Evolutionary conservation across 2,113 vertebrate genomes (phyloP).

Genomic region (Carassius gibelio): DNA sequence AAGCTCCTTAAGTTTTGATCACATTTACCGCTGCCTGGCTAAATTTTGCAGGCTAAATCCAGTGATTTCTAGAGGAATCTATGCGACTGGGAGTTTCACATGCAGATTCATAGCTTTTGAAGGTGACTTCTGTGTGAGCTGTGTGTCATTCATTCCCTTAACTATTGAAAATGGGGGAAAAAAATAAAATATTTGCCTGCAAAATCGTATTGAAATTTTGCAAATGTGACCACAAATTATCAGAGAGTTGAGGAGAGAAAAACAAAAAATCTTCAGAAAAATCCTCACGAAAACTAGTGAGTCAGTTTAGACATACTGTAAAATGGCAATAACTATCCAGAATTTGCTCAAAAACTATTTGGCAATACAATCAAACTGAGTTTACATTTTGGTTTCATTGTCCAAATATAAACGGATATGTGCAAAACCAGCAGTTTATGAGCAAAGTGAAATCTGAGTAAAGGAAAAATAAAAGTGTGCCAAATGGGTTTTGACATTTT

Average conservation of each 20-base stretch:
- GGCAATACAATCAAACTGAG: neutral
- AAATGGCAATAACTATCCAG: neutral
- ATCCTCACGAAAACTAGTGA: neutral
- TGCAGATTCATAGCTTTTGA: neutral
- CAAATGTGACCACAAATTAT: neutral
- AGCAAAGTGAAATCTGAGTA: neutral
- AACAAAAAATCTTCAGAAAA: no score
- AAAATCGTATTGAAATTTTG: neutral
- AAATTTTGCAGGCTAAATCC: neutral
- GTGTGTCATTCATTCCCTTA: neutral
- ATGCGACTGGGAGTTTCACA: neutral
- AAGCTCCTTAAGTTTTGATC: neutral
- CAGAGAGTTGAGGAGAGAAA: neutral
- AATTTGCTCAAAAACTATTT: neutral
- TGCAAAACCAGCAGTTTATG: neutral
- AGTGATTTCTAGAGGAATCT: neutral
- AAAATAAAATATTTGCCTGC: neutral
- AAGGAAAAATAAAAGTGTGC: neutral
- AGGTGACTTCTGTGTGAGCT: neutral
- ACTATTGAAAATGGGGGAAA: neutral
- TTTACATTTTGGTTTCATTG: neutral
- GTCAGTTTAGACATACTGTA: neutral
- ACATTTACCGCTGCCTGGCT: neutral
- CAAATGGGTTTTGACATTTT: neutral
- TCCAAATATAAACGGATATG: neutral